Evolutionary conservation across 2,888 invertebrate species (phyloP).

Genomic region (Diarsia brunnea): DNA sequence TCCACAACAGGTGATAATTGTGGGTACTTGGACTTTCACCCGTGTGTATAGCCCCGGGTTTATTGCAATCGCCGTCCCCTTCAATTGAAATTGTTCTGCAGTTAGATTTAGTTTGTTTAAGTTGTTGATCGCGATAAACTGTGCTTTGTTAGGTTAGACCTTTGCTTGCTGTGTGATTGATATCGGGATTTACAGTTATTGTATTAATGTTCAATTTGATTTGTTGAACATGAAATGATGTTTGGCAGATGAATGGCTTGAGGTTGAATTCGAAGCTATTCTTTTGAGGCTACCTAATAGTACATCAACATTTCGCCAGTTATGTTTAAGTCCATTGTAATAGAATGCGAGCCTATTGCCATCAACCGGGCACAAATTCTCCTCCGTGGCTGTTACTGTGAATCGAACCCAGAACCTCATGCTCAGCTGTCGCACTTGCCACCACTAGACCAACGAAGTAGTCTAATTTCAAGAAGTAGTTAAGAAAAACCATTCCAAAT

Average conservation of each 20-base stretch:
- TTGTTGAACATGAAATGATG: neutral
- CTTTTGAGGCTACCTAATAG: neutral
- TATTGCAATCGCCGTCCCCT: constrained; percentile 60
- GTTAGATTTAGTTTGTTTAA: constrained; percentile 64
- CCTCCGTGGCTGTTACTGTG: too few relatives aligned
- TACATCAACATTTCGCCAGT: too few relatives aligned
- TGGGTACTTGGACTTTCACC: constrained; percentile 70
- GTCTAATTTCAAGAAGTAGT: neutral
- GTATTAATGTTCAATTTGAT: neutral
- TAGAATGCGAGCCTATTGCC: too few relatives aligned
- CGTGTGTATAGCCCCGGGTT: constrained; percentile 54
- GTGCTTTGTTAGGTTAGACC: constrained; percentile 37
- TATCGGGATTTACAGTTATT: constrained; percentile 7
- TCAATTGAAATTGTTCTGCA: constrained; percentile 64
- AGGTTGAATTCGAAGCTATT: neutral
- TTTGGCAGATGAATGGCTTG: too few relatives aligned
- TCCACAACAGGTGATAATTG: constrained; percentile 68
- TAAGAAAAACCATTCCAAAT: neutral
- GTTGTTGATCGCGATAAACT: constrained; percentile 56
- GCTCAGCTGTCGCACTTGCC: too few relatives aligned
- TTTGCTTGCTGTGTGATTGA: constrained; percentile 16
- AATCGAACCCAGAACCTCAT: too few relatives aligned
- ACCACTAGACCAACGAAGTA: too few relatives aligned
- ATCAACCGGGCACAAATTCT: too few relatives aligned
- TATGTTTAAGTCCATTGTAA: too few relatives aligned